These are phyloP conservation scores for Corvus moneduloides DNA, from an alignment of 2,113 vertebrate genomes.

Conservation along the genomic window DNA sequence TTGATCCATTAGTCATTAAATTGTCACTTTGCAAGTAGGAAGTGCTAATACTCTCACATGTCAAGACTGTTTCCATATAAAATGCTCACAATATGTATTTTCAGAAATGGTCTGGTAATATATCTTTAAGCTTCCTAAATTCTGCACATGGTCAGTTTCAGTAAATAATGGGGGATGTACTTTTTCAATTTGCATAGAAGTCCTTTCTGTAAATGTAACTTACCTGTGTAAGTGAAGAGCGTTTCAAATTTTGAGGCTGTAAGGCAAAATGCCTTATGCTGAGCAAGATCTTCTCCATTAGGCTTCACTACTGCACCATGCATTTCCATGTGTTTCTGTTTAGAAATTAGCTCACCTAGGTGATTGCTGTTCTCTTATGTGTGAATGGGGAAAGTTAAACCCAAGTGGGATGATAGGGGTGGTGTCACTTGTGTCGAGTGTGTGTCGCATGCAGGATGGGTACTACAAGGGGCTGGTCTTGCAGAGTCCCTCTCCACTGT, in stretches of 20 bases:
- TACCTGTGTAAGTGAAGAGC: background rate
- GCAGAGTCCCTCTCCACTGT: background rate
- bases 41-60: background rate
- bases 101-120: background rate
- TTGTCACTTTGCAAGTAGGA: background rate
- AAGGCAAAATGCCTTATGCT: background rate
- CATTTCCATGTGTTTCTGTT: background rate
- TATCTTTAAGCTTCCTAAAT: background rate
- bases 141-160: background rate
- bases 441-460: background rate
- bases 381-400: background rate
- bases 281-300: background rate
- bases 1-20: background rate
- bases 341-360: background rate
- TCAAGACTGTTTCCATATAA: background rate
- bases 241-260: background rate
- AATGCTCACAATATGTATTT: background rate
- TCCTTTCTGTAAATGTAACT: background rate
- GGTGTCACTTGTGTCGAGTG: background rate
- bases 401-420: rapidly evolving
- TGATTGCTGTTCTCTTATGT: background rate
- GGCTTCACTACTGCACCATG: background rate
- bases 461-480: background rate
- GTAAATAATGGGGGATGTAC: background rate
- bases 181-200: background rate